These are phyloP conservation scores for Eudemis profundana DNA, from an alignment of 2,888 invertebrate genomes.

Conservation along the genomic window DNA sequence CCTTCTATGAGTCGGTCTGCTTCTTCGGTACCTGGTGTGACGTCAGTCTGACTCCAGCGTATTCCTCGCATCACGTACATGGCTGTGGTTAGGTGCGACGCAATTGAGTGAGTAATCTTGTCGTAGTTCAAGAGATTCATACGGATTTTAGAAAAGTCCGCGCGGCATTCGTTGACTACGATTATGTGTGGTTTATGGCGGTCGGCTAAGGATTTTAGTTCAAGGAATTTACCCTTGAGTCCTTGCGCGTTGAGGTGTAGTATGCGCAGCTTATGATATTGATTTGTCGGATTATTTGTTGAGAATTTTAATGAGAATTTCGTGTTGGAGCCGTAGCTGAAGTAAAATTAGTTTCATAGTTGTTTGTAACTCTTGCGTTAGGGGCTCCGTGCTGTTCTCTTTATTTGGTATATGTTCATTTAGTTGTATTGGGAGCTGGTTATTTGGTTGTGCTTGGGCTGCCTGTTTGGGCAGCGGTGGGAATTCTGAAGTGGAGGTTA, in stretches of 20 bases:
- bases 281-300: neutral
- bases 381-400: no score
- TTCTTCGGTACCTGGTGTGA: neutral
- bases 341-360: neutral
- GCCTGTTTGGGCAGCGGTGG: no score
- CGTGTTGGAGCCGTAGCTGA: neutral
- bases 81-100: slow-evolving; percentile 24
- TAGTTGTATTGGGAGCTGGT: no score
- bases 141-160: slow-evolving; percentile 20
- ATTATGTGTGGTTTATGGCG: neutral
- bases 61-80: slow-evolving; percentile 32
- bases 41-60: slow-evolving; percentile 16
- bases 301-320: neutral
- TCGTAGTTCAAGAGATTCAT: slow-evolving; percentile 1
- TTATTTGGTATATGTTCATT: no score
- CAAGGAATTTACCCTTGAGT: slow-evolving; percentile 9
- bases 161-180: slow-evolving; percentile 24
- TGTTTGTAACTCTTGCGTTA: no score
- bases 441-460: no score
- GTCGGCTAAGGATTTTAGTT: neutral
- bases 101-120: slow-evolving; percentile 9
- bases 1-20: neutral
- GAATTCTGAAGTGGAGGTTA: no score
- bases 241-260: slow-evolving; percentile 24
- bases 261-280: slow-evolving; percentile 1